These are phyloP conservation scores for Leptatherina wallacei DNA, from an alignment of 2,797 vertebrate species.

Conservation along the genomic window DNA sequence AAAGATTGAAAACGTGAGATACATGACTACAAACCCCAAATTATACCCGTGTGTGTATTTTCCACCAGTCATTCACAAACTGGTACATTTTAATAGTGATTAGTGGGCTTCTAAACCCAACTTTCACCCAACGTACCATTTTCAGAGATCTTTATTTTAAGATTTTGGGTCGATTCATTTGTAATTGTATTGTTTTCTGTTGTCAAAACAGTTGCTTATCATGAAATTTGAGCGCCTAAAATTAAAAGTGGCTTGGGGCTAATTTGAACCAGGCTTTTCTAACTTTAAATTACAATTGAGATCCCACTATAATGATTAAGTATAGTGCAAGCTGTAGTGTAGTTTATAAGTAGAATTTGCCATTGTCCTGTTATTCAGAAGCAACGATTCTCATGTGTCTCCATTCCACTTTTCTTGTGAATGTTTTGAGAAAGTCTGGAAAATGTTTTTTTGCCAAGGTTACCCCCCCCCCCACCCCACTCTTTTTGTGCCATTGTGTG, in stretches of 20 bases:
- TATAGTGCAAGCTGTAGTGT: conserved; percentile 25
- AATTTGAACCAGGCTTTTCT: conserved; percentile 9
- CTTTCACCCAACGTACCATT: background rate
- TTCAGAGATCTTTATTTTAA: background rate
- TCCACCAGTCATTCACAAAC: conserved; percentile 3
- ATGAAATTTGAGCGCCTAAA: conserved; percentile 4
- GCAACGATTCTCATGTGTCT: conserved; percentile 56
- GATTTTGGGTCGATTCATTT: background rate
- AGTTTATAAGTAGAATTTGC: conserved; percentile 38
- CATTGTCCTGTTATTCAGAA: conserved; percentile 64
- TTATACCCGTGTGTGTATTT: background rate
- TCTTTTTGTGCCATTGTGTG: conserved; percentile 53
- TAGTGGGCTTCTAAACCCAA: background rate
- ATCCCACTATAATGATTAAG: conserved; percentile 38
- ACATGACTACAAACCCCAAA: background rate
- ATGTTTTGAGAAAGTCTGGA: conserved; percentile 57
- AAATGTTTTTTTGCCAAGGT: conserved; percentile 41
- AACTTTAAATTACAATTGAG: conserved; percentile 25
- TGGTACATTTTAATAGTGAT: conserved; percentile 13
- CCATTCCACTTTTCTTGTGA: conserved; percentile 56
- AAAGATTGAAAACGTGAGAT: background rate
- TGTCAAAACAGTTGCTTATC: conserved; percentile 20
- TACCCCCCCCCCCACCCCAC: conserved; percentile 21
- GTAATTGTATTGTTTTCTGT: conserved; percentile 1
- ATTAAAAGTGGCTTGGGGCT: background rate